phyloP scores from a whole-genome alignment of 2,888 invertebrate genomes.

The Spodoptera picta region DNA sequence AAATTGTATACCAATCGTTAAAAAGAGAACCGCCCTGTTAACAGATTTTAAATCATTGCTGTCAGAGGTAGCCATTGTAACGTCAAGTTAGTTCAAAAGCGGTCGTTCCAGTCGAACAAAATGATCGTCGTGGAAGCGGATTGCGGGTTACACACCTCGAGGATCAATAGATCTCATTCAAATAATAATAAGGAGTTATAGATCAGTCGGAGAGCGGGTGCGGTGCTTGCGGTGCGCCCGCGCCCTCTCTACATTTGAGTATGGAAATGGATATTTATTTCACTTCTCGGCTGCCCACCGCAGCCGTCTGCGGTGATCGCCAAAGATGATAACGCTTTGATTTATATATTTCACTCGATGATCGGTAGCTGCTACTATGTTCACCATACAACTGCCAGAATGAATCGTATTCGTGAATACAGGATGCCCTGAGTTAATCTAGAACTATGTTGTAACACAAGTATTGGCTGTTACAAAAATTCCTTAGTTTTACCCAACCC shows the following conservation, averaged over 20 bases:
- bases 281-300: constrained; percentile 73
- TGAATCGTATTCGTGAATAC: constrained; percentile 68
- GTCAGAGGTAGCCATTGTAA: constrained; percentile 86
- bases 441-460: constrained; percentile 18
- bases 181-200: constrained; percentile 89
- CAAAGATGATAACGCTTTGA: constrained; percentile 85
- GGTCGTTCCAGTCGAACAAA: constrained; percentile 87
- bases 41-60: constrained; percentile 89
- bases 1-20: constrained; percentile 88
- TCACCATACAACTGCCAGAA: constrained; percentile 81
- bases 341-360: constrained; percentile 87
- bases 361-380: constrained; percentile 81
- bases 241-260: constrained; percentile 77
- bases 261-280: constrained; percentile 88
- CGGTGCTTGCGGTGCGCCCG: constrained; percentile 63
- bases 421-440: constrained; percentile 56
- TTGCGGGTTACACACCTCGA: constrained; percentile 85
- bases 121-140: constrained; percentile 85
- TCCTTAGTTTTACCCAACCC: neutral
- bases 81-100: constrained; percentile 88
- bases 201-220: constrained; percentile 77
- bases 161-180: constrained; percentile 88
- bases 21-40: constrained; percentile 88
- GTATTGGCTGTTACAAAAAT: neutral
- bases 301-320: constrained; percentile 82